These are phyloP conservation scores for Carlito syrichta DNA, from an alignment of 2,113 vertebrate species.

Conservation along the genomic window DNA sequence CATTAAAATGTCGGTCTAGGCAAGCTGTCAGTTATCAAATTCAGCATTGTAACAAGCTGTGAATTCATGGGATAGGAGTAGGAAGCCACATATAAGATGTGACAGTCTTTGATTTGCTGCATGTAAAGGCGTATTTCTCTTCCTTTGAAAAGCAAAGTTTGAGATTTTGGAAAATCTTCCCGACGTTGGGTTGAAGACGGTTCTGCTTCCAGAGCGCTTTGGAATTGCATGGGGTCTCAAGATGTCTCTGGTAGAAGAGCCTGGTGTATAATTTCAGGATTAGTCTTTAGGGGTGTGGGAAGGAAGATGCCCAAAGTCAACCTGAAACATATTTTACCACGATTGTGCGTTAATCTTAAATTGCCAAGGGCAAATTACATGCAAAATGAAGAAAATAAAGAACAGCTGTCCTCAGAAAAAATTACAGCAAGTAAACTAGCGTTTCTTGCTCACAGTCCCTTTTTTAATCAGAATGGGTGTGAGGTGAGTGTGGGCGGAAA, in stretches of 20 bases:
- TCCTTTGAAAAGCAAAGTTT: constrained; percentile 14
- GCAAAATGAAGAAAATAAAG: constrained; percentile 74
- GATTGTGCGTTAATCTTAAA: constrained; percentile 66
- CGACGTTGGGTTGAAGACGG: background rate
- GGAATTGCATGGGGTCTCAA: background rate
- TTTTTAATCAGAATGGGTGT: constrained; percentile 82
- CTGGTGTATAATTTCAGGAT: background rate
- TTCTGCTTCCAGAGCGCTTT: background rate
- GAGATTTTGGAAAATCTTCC: background rate
- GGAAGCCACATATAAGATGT: constrained; percentile 47
- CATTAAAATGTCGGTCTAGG: constrained; percentile 57
- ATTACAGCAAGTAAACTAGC: constrained; percentile 68
- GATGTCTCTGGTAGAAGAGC: background rate
- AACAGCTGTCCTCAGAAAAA: constrained; percentile 79
- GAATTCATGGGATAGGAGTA: constrained; percentile 26
- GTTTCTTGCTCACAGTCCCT: constrained; percentile 65
- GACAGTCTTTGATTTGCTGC: constrained; percentile 41
- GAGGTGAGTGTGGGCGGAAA: constrained; percentile 79
- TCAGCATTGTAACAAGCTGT: constrained; percentile 32
- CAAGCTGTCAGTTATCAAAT: constrained; percentile 55
- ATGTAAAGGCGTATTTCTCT: constrained; percentile 3
- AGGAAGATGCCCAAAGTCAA: background rate
- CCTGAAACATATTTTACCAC: constrained; percentile 45
- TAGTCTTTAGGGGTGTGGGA: constrained; percentile 4
- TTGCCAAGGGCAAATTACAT: constrained; percentile 67